A percentile compares a stretch with the other conserved stretches of the same genome.
phyloP scores from a whole-genome alignment of 2,888 invertebrate species.

The Netelia melanura region DNA sequence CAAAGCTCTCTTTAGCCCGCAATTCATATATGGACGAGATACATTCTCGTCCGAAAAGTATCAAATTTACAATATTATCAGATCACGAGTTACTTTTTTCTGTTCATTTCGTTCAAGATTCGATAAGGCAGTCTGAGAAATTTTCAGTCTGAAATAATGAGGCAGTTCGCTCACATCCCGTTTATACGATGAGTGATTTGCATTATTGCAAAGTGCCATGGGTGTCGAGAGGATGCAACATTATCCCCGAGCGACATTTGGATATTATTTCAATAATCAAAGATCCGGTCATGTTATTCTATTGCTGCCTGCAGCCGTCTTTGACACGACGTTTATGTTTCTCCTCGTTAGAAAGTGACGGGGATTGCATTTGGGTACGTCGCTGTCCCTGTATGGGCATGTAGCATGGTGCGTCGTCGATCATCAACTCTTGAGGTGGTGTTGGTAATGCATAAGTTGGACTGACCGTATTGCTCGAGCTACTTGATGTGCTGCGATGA shows the following conservation, averaged over 20 bases:
- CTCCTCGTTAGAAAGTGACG: conserved; percentile 88
- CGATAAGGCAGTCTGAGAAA: conserved; percentile 43
- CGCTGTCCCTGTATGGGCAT: conserved; percentile 93
- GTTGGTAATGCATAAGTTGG: conserved; percentile 82
- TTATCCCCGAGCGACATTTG: not conserved
- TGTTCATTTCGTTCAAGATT: conserved; percentile 9
- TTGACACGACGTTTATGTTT: conserved; percentile 87
- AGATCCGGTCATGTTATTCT: conserved; percentile 56
- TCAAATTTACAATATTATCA: conserved; percentile 39
- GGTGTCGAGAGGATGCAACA: not conserved
- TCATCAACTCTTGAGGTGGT: conserved; percentile 79
- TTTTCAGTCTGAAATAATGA: conserved; percentile 2
- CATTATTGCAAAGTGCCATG: not conserved
- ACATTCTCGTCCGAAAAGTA: conserved; percentile 10
- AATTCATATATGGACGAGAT: conserved; percentile 1
- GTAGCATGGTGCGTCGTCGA: conserved; percentile 88
- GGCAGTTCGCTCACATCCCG: not conserved
- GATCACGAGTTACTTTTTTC: conserved; percentile 27
- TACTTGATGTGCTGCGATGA: conserved; percentile 78
- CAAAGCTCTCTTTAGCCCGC: conserved; percentile 18
- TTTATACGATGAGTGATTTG: not conserved
- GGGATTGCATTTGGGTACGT: conserved; percentile 84
- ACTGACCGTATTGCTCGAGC: conserved; percentile 80
- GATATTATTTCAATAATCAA: not conserved
- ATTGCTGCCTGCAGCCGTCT: conserved; percentile 89